phyloP scores from a whole-genome alignment of 2,797 vertebrate genomes.

The Pseudotriccus pelzelni region DNA sequence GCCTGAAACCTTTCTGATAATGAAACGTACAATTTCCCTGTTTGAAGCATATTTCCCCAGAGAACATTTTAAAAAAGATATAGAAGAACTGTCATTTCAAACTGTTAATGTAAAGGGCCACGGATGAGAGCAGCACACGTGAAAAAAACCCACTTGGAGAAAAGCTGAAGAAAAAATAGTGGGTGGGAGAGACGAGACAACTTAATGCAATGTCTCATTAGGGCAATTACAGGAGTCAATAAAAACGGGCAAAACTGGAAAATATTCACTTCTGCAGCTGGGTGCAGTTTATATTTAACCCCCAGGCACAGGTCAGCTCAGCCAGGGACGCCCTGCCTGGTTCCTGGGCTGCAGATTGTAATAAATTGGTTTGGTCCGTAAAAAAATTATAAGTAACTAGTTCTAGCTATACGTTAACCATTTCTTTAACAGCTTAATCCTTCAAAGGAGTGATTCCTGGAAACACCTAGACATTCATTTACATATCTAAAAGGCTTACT shows the following conservation, averaged over 20 bases:
- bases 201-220: background rate
- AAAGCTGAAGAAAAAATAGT: background rate
- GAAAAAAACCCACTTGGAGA: background rate
- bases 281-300: background rate
- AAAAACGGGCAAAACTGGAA: background rate
- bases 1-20: constrained; percentile 47
- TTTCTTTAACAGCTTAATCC: too few species aligned
- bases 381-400: too few species aligned
- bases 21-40: constrained; percentile 54
- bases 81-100: background rate
- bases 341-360: background rate
- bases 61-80: background rate
- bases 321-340: background rate
- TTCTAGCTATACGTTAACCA: too few species aligned
- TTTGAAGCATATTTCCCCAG: constrained; percentile 30
- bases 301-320: background rate
- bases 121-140: background rate
- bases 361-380: too few species aligned
- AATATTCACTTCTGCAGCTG: background rate
- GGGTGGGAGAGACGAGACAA: background rate
- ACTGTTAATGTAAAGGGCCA: background rate
- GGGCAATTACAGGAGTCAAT: constrained; percentile 8
- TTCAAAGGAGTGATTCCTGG: too few species aligned
- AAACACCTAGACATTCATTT: too few species aligned
- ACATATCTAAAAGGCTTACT: too few species aligned